Conservation (phyloP, 2,888 invertebrate species). For the Xanthia icteritia region DNA sequence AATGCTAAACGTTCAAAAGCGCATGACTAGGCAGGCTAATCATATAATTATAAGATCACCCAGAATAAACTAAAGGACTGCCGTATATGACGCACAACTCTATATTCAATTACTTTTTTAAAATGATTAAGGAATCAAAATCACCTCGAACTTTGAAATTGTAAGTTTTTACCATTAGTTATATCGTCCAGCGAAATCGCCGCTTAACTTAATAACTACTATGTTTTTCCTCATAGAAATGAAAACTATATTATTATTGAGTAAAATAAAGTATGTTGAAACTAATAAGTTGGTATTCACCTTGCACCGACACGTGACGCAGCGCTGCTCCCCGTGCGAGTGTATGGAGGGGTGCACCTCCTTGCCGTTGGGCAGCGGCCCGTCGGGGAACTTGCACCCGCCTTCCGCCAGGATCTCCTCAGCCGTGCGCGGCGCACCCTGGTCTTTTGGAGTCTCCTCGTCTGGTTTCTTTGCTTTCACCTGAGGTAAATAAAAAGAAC, state of each 20-base stretch:
- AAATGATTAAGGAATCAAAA: neutral
- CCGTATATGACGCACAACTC: neutral
- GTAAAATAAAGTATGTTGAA: neutral
- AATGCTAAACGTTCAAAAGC: neutral
- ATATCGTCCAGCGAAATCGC: neutral
- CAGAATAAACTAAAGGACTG: neutral
- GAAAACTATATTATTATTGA: neutral
- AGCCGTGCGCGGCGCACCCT: conserved; percentile 89
- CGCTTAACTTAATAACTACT: neutral
- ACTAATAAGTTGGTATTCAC: conserved; percentile 83
- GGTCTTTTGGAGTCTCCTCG: conserved; percentile 85
- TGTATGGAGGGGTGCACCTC: conserved; percentile 97
- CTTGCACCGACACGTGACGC: conserved; percentile 97
- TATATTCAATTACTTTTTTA: neutral
- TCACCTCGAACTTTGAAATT: neutral
- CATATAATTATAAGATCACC: neutral
- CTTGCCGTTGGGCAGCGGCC: conserved; percentile 93
- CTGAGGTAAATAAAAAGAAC: conserved; percentile 65
- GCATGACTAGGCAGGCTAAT: neutral
- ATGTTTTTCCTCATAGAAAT: neutral
- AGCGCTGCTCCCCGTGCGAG: conserved; percentile 96
- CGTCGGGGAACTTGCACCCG: conserved; percentile 95
- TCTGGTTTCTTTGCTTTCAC: conserved; percentile 85
- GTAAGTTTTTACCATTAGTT: neutral
- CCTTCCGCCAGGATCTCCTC: conserved; percentile 94